These are phyloP conservation scores for Pachypeltis micranthus DNA, from an alignment of 1,140 invertebrate species.

Conservation along the genomic window DNA sequence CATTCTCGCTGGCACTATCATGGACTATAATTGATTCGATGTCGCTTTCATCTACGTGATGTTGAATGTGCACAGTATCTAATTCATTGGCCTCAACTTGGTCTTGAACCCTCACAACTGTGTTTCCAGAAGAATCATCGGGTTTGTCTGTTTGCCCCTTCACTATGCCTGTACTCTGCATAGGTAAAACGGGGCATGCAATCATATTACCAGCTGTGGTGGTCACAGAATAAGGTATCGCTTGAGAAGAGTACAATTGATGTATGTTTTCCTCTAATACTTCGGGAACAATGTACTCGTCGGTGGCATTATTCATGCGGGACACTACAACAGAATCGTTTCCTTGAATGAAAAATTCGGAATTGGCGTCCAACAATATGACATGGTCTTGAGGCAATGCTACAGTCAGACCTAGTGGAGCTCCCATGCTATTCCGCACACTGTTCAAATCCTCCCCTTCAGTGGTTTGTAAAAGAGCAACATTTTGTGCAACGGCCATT, in stretches of 20 bases:
- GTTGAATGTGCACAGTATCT: neutral
- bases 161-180: neutral
- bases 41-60: neutral
- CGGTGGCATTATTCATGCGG: conserved; percentile 11
- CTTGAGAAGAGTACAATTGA: conserved; percentile 4
- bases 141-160: neutral
- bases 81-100: neutral
- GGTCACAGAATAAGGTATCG: neutral
- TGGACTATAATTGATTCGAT: neutral
- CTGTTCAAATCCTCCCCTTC: conserved; percentile 25
- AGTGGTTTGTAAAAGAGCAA: conserved; percentile 21
- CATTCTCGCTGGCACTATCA: neutral
- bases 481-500: too few species aligned
- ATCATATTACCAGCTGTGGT: neutral
- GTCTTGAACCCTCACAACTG: neutral
- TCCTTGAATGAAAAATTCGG: conserved; percentile 23
- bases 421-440: conserved; percentile 22
- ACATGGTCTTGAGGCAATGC: conserved; percentile 22
- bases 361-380: conserved; percentile 25
- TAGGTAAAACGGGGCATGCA: neutral
- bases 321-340: conserved; percentile 21
- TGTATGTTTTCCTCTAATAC: conserved; percentile 18
- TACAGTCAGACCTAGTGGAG: conserved; percentile 20
- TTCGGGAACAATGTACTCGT: conserved; percentile 28
- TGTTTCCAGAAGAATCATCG: neutral